Conservation (phyloP, 2,888 invertebrate species). For the Hofmannophila pseudospretella region DNA sequence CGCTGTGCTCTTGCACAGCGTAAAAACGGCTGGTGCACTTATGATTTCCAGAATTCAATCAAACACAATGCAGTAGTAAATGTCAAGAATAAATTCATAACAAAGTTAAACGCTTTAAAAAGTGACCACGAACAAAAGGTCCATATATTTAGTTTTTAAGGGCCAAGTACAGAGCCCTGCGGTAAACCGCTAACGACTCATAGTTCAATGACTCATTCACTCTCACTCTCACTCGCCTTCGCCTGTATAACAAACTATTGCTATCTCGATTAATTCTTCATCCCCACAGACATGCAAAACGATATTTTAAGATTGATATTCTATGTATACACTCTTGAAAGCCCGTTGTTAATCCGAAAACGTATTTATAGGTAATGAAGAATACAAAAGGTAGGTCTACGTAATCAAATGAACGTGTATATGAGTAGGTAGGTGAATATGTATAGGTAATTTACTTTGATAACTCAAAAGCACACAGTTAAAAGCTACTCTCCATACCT, state of each 20-base stretch:
- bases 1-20: no score
- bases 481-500: no score
- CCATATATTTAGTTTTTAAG: slow-evolving; percentile 6
- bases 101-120: slow-evolving; percentile 27
- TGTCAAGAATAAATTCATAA: slow-evolving; percentile 26
- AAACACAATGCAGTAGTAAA: slow-evolving; percentile 16
- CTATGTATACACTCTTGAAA: slow-evolving; percentile 18
- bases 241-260: slow-evolving; percentile 6
- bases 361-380: no score
- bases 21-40: no score
- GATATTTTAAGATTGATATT: slow-evolving; percentile 3
- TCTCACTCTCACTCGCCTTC: slow-evolving; percentile 33
- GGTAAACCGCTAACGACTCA: slow-evolving; percentile 47
- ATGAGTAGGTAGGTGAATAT: no score
- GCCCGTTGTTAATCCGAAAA: no score
- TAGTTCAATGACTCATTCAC: slow-evolving; percentile 45
- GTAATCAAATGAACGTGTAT: no score
- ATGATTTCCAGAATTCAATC: slow-evolving; percentile 23
- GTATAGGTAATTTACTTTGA: no score
- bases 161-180: slow-evolving; percentile 37
- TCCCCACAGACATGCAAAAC: slow-evolving; percentile 5
- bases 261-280: slow-evolving; percentile 5
- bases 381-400: no score
- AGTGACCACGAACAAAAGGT: slow-evolving; percentile 30
- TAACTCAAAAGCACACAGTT: no score